Conservation (phyloP, 1,140 invertebrate genomes). For the Listronotus oregonensis region DNA sequence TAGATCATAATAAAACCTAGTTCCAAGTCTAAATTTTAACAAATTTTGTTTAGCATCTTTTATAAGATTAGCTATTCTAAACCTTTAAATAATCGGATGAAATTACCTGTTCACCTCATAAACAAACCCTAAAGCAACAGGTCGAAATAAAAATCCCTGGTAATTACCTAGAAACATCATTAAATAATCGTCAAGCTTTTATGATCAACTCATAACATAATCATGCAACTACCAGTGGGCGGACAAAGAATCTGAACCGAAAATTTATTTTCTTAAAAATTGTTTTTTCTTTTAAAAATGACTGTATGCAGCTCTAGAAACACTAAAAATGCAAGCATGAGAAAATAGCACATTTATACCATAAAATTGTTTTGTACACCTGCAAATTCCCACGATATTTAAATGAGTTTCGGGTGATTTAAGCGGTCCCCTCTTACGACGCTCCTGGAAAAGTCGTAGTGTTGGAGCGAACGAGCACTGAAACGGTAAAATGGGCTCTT, state of each 20-base stretch:
- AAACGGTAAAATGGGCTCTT: slow-evolving; percentile 46
- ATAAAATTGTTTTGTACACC: slow-evolving; percentile 24
- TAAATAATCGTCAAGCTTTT: slow-evolving; percentile 48
- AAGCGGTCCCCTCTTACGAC: slow-evolving; percentile 21
- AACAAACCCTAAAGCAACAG: slow-evolving; percentile 34
- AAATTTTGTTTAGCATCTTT: no score
- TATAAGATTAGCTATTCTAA: no score
- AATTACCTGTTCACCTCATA: not conserved
- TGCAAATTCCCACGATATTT: slow-evolving; percentile 41
- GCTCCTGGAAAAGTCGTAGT: slow-evolving; percentile 39
- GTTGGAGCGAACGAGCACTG: slow-evolving; percentile 41
- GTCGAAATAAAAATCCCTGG: slow-evolving; percentile 45
- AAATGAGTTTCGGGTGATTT: slow-evolving; percentile 41
- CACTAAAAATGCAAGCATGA: slow-evolving; percentile 12
- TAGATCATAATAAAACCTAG: no score
- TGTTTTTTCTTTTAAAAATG: no score
- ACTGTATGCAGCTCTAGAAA: no score
- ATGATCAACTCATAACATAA: slow-evolving; percentile 52
- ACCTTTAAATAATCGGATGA: no score
- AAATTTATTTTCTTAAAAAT: no score
- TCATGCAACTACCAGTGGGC: slow-evolving; percentile 43
- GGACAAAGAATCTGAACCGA: not conserved
- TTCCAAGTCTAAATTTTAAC: no score
- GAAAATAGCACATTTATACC: slow-evolving; percentile 26
- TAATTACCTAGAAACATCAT: slow-evolving; percentile 50